Evolutionary conservation across 1,140 invertebrate genomes (phyloP), one percentile per base, ranked within the genome.

Genomic region (Anastatus disparis): DNA sequence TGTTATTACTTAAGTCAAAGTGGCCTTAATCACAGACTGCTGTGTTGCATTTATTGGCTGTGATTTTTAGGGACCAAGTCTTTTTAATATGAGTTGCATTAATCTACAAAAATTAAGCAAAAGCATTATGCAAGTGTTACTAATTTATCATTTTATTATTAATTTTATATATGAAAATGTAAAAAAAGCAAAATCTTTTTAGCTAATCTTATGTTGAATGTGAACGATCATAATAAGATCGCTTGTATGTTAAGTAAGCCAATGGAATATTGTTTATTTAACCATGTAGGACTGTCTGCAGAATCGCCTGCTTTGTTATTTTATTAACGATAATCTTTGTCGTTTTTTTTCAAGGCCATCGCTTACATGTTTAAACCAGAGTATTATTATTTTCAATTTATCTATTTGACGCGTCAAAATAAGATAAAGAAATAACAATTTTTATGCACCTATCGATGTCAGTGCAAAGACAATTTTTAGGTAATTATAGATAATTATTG

Each of bases 21-120:
- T 84, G 84, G 80, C 84, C 83, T 85, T 85, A 81, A 83, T 81
- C 73, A 79, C 76, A 80, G 81, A 84, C 76, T 83, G 75, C 72
- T 75, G 78, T 84, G 76, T 82, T 85, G 83, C 83, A 86, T 86
- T 86, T 85, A 82, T 82, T 80, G 85, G 84, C 85, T 86, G 85
- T 86, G 85, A 86, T 80, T 80, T 73, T 78, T 85, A 84, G 83
- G 84, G 84, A 86, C 83, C 85, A 86, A 85, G 46, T 55, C 9
- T 59, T 48, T 35, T 65, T 58, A 70, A 38, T 62, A 31, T 24
- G 40, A 63, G 8, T 27, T 63, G 22, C 10, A 53, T 44, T 61
- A 29, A 53, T 53, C 38, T 62, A 3, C 13, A 29, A 4, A 24
- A 62, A 40, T 17, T 48, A 27, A 6, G 12, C 9, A 52, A 35